Conservation (phyloP, 2,888 invertebrate genomes). For the Ennomos fuscantarius region DNA sequence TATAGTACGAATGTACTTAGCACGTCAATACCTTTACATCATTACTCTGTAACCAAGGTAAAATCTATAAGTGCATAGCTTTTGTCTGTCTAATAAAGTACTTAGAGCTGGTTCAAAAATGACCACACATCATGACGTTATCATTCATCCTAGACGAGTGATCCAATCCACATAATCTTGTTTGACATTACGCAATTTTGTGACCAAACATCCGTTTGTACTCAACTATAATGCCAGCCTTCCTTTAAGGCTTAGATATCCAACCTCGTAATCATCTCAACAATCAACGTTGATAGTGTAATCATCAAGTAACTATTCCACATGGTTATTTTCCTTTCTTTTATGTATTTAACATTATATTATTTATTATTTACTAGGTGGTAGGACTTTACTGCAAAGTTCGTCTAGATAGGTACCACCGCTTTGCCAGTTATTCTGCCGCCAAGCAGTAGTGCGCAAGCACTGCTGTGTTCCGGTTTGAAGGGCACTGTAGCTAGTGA, state of each 20-base stretch:
- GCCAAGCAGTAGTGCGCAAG: too few species aligned
- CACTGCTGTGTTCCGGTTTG: too few species aligned
- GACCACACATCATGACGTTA: constrained; percentile 24
- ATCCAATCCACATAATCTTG: constrained; percentile 28
- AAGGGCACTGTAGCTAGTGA: too few species aligned
- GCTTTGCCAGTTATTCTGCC: too few species aligned
- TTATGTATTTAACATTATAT: constrained; percentile 1
- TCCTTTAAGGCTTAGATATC: constrained; percentile 40
- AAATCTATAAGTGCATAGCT: too few species aligned
- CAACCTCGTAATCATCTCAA: constrained; percentile 22
- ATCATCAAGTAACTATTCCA: constrained; percentile 8
- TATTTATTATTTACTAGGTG: neutral
- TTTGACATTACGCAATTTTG: constrained; percentile 34
- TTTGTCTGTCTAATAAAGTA: too few species aligned
- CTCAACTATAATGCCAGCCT: constrained; percentile 37
- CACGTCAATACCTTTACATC: too few species aligned
- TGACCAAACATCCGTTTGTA: constrained; percentile 35
- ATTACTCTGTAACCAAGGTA: too few species aligned
- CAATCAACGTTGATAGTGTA: constrained; percentile 16
- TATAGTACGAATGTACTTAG: too few species aligned
- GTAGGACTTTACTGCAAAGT: neutral
- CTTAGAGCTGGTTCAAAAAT: constrained; percentile 10
- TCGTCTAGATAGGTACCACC: neutral
- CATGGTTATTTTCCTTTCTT: constrained; percentile 8
- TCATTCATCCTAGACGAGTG: constrained; percentile 22